A percentile compares a stretch with the other conserved stretches of the same genome.
Evolutionary conservation across 2,888 invertebrate species (phyloP).

Genomic region (Himalopsyche kuldschensis): DNA sequence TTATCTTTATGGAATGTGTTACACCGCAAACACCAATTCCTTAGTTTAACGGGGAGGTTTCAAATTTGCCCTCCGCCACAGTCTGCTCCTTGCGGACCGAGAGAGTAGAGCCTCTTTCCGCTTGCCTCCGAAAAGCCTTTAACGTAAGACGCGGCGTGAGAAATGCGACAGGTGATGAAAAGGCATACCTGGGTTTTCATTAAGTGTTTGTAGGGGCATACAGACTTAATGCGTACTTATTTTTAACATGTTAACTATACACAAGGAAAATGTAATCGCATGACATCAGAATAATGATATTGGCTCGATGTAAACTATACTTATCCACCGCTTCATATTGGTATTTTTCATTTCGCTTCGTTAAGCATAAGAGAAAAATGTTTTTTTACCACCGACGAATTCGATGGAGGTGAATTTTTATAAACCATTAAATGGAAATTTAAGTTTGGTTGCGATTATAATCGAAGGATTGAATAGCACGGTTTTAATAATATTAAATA

Average conservation of each 20-base stretch:
- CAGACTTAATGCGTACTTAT: background rate
- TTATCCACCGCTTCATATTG: no score
- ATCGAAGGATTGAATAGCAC: no score
- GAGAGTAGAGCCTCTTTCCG: background rate
- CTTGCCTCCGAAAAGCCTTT: background rate
- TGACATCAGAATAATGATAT: background rate
- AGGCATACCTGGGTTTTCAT: slow-evolving; percentile 14
- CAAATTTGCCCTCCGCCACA: background rate
- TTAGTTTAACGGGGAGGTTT: slow-evolving; percentile 17
- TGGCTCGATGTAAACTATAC: no score
- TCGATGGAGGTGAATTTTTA: no score
- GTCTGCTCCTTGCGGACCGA: background rate
- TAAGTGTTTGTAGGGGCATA: slow-evolving; percentile 4
- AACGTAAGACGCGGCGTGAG: slow-evolving; percentile 2
- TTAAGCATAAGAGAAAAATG: no score
- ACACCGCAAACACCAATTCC: slow-evolving; percentile 27
- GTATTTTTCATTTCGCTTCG: no score
- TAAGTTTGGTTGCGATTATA: no score
- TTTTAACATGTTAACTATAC: background rate
- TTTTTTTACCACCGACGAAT: no score
- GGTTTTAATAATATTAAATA: no score
- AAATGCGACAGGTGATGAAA: slow-evolving; percentile 19
- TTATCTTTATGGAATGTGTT: slow-evolving; percentile 26
- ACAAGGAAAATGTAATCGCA: background rate
- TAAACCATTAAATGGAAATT: no score